phyloP scores from a whole-genome alignment of 2,797 vertebrate species.

The Vireo griseus region DNA sequence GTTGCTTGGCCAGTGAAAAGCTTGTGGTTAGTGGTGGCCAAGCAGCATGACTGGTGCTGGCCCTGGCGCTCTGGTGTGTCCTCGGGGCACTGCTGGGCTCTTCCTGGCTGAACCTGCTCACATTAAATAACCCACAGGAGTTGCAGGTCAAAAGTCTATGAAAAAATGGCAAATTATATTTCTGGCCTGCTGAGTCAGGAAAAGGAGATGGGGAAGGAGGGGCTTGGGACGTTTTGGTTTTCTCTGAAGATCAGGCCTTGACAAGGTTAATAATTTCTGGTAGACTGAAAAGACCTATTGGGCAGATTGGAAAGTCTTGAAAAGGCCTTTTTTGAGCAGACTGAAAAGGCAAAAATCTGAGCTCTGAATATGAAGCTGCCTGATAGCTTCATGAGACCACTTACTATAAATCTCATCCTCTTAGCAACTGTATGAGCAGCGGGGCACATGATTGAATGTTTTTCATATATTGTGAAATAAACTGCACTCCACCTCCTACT shows the following conservation, averaged over 20 bases:
- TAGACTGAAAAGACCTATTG: neutral
- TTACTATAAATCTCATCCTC: constrained; percentile 47
- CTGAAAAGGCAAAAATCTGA: constrained; percentile 22
- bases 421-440: constrained; percentile 34
- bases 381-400: constrained; percentile 14
- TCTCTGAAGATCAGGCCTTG: neutral
- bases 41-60: neutral
- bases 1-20: neutral
- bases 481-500: neutral
- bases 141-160: neutral
- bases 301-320: neutral
- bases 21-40: neutral
- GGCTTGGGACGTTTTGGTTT: neutral
- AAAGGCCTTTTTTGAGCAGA: neutral
- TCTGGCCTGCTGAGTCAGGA: neutral
- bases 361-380: neutral
- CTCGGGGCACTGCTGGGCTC: neutral
- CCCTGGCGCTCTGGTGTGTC: neutral
- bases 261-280: neutral
- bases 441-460: constrained; percentile 32
- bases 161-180: constrained; percentile 3
- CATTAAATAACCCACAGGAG: neutral
- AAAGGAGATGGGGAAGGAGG: neutral
- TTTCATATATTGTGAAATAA: constrained; percentile 45
- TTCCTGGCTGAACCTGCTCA: neutral